Conservation (phyloP, 2,797 vertebrate species). For the Galago senegalensis region DNA sequence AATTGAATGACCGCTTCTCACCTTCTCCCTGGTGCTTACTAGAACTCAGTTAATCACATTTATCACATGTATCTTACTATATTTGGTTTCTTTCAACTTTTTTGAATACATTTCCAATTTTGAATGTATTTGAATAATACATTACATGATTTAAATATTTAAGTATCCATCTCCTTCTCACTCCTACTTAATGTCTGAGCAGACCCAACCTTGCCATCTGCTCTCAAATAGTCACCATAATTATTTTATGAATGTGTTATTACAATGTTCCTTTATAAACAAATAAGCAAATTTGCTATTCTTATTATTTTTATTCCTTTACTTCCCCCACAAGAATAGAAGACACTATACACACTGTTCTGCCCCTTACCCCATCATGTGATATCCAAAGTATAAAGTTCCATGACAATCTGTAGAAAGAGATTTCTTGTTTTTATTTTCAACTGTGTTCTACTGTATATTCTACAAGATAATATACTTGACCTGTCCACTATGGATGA, state of each 20-base stretch:
- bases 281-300: neutral
- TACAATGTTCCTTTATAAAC: neutral
- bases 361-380: neutral
- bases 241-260: neutral
- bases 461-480: neutral
- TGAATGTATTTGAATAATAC: neutral
- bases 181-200: neutral
- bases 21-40: neutral
- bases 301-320: neutral
- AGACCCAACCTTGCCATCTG: neutral
- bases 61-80: neutral
- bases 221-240: neutral
- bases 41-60: neutral
- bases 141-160: neutral
- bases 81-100: neutral
- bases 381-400: neutral
- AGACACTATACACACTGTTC: neutral
- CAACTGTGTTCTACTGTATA: neutral
- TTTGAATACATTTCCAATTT: neutral
- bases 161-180: neutral
- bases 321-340: neutral
- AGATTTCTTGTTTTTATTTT: neutral
- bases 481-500: neutral
- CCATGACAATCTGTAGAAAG: neutral
- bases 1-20: neutral